A percentile compares a stretch with the other conserved stretches of the same genome.
Conservation (phyloP, 2,797 vertebrate species). For the Botia kubotai region DNA sequence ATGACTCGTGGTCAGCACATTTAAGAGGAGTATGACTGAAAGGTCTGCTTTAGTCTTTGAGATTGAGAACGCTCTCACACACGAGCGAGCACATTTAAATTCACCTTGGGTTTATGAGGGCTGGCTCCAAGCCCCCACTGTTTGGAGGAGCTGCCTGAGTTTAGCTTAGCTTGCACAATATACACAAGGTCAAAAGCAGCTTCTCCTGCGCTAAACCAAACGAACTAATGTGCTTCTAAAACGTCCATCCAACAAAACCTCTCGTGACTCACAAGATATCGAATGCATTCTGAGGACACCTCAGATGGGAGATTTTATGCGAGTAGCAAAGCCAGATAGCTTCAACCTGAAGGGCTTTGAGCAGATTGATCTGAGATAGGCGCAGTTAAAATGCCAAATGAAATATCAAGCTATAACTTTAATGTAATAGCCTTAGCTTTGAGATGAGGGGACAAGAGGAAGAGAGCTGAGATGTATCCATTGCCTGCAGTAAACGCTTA, state of each 20-base stretch:
- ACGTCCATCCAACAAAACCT: constrained; percentile 25
- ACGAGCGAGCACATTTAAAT: constrained; percentile 50
- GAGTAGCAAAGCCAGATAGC: constrained; percentile 71
- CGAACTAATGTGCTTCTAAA: constrained; percentile 48
- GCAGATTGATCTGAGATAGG: constrained; percentile 80
- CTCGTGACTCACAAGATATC: constrained; percentile 46
- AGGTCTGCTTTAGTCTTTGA: constrained; percentile 44
- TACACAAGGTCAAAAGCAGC: constrained; percentile 50
- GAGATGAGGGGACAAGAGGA: constrained; percentile 63
- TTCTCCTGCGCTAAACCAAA: constrained; percentile 23
- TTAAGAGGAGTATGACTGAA: constrained; percentile 49
- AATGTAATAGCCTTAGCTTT: constrained; percentile 70
- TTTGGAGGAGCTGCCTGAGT: constrained; percentile 8
- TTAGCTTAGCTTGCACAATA: constrained; percentile 40
- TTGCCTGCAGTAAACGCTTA: background rate
- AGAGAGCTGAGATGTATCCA: constrained; percentile 47
- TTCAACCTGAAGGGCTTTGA: constrained; percentile 70
- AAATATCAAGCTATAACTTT: constrained; percentile 80
- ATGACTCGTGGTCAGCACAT: constrained; percentile 54
- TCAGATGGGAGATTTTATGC: constrained; percentile 50
- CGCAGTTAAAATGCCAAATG: constrained; percentile 82
- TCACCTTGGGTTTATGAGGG: constrained; percentile 42
- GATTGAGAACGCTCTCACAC: constrained; percentile 39
- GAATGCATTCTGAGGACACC: constrained; percentile 67
- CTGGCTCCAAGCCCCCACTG: constrained; percentile 17